Evolutionary conservation across 2,113 vertebrate genomes (phyloP).

Genomic region (Delphinapterus leucas): DNA sequence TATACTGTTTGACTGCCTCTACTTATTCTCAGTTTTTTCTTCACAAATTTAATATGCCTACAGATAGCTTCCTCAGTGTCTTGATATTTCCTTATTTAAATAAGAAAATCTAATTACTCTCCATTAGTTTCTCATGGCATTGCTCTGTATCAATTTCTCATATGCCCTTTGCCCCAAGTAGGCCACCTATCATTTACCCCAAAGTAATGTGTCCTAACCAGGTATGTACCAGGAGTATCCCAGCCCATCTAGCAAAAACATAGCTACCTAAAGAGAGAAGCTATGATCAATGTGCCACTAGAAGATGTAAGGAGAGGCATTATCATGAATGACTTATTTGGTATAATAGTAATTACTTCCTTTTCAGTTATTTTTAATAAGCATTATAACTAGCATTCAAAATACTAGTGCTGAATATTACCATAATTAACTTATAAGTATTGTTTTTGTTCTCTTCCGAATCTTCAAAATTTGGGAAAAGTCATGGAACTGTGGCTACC

Average conservation of each 20-base stretch:
- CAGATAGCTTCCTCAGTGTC: not conserved
- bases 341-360: not conserved
- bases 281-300: not conserved
- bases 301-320: not conserved
- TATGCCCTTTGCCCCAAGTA: not conserved
- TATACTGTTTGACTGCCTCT: not conserved
- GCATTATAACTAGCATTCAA: not conserved
- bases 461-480: not conserved
- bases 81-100: not conserved
- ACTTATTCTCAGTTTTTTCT: not conserved
- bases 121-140: not conserved
- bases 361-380: not conserved
- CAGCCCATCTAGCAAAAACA: not conserved
- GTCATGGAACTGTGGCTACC: not conserved
- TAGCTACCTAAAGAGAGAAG: not conserved
- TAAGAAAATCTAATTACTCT: not conserved
- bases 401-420: not conserved
- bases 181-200: not conserved
- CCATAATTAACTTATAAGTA: not conserved
- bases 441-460: not conserved
- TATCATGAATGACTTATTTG: not conserved
- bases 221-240: not conserved
- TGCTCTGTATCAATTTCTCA: not conserved
- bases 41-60: not conserved
- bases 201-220: not conserved